Evolutionary conservation across 1,140 invertebrate genomes (phyloP), one percentile per base, ranked within the genome.

Genomic region (Lepidurus apus): DNA sequence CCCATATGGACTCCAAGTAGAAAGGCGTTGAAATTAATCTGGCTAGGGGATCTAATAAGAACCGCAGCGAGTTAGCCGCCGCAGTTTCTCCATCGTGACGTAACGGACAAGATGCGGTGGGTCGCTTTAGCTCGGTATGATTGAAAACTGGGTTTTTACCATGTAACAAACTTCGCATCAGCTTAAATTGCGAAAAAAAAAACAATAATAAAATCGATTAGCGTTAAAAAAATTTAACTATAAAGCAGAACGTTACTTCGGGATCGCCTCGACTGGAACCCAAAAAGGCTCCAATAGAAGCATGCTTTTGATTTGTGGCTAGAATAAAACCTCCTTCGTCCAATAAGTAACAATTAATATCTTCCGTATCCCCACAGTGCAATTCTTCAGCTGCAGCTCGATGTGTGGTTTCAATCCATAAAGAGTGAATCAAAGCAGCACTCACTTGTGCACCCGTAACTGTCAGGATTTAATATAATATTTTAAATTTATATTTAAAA

Each of bases 281-380:
- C 43, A 79, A 24, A 44, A 79, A 79, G n/a, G 73, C 45, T 45
- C 78, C 78, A 47, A 74, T 34, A 43, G 74, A 47, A 13, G 45
- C 73, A 11, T 45, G 74, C n/a, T 42, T 75, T 45, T 74, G 73
- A 45, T 79, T 79, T 11, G 73, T 75, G 3, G 73, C 42, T 7
- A 79, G 24, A 47, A 79, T 45, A 74, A 75, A 79, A 10, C 78
- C 78, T n/a, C 78, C 78, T 74, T 79, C 78, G 43, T 79, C 78
- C 2, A 79, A n/a, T 45, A 74, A 79, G 17, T 79, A 79, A 17
- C 65, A 74, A 11, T 47, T 42, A 11, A 75, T 8, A 4, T 43
- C 9, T 17, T 74, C 73, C 10, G 43, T 44, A 17, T 34, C 24
- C 7, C 43, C 43, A 45, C 78, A 74, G 74, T 74, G 74, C 7